Evolutionary conservation across 2,113 vertebrate species (phyloP).

Genomic region (Macquaria australasica): DNA sequence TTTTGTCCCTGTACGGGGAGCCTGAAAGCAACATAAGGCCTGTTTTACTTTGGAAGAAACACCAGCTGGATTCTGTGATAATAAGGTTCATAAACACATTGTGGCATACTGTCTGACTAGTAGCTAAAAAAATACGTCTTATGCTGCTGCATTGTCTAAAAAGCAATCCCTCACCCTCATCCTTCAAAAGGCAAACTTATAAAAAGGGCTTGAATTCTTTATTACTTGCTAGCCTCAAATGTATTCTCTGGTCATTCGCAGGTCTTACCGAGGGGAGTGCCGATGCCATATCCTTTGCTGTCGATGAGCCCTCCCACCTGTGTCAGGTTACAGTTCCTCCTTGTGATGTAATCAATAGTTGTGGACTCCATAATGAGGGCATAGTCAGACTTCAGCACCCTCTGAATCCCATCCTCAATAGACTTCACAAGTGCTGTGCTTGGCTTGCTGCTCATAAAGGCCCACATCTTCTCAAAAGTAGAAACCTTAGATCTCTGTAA

Average conservation of each 20-base stretch:
- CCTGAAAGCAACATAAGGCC: conserved; percentile 83
- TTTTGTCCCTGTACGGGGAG: conserved; percentile 97
- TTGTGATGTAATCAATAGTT: conserved; percentile 96
- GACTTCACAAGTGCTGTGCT: conserved; percentile 95
- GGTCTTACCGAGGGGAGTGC: conserved; percentile 94
- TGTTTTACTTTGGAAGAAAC: conserved; percentile 69
- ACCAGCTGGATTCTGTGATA: conserved; percentile 74
- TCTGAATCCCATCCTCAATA: conserved; percentile 96
- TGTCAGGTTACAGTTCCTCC: conserved; percentile 97
- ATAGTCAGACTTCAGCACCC: conserved; percentile 94
- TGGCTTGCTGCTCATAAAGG: conserved; percentile 98
- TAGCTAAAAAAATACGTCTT: conserved; percentile 22
- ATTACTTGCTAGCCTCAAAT: neutral
- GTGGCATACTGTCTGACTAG: conserved; percentile 50
- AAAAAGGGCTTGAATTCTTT: conserved; percentile 4
- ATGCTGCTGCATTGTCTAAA: conserved; percentile 23
- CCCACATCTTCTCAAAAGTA: conserved; percentile 99
- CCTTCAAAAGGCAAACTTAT: conserved; percentile 20
- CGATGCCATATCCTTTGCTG: conserved; percentile 98
- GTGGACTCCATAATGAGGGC: conserved; percentile 98
- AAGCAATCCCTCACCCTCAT: conserved; percentile 16
- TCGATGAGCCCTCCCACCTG: conserved; percentile 97
- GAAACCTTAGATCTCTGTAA: conserved; percentile 97
- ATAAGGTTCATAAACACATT: conserved; percentile 70
- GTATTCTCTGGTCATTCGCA: neutral